Evolutionary conservation across 2,797 vertebrate genomes (phyloP).

Genomic region (Syngnathus rostellatus): DNA sequence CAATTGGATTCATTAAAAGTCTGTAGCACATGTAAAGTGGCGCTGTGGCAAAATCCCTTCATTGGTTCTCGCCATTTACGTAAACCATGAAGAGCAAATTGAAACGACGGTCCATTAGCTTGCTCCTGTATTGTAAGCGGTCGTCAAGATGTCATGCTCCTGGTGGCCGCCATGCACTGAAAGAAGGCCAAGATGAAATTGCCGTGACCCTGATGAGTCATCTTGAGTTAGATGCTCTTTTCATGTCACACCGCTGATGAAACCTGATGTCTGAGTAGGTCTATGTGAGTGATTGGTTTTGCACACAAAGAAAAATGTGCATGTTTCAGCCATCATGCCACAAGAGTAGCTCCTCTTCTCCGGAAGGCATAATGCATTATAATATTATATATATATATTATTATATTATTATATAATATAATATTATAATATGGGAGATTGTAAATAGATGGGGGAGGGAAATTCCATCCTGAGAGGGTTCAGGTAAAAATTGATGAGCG

Average conservation of each 20-base stretch:
- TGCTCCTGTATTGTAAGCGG: constrained; percentile 33
- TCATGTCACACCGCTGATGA: constrained; percentile 26
- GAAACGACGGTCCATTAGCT: constrained; percentile 29
- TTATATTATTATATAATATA: background rate
- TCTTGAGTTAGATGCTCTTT: constrained; percentile 55
- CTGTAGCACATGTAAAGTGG: constrained; percentile 10
- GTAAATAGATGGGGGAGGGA: constrained; percentile 45
- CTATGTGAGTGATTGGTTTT: constrained; percentile 18
- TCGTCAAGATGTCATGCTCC: constrained; percentile 56
- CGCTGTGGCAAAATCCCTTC: constrained; percentile 17
- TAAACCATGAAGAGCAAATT: constrained; percentile 25
- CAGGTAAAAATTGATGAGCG: constrained; percentile 20
- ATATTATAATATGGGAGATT: constrained; percentile 43
- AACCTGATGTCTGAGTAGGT: constrained; percentile 31
- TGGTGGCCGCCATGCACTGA: constrained; percentile 58
- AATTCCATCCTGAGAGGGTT: constrained; percentile 47
- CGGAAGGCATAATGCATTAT: constrained; percentile 47
- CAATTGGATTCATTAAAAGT: constrained; percentile 32
- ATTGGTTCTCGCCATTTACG: constrained; percentile 30
- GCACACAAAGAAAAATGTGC: constrained; percentile 35
- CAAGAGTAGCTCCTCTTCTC: constrained; percentile 43
- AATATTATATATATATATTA: constrained; percentile 31
- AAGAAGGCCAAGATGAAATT: constrained; percentile 46
- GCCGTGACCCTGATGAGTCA: constrained; percentile 65
- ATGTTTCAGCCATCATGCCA: constrained; percentile 48